Evolutionary conservation across 2,888 invertebrate genomes (phyloP), one percentile per base, ranked within the genome.

Genomic region (Idaea dimidiata): DNA sequence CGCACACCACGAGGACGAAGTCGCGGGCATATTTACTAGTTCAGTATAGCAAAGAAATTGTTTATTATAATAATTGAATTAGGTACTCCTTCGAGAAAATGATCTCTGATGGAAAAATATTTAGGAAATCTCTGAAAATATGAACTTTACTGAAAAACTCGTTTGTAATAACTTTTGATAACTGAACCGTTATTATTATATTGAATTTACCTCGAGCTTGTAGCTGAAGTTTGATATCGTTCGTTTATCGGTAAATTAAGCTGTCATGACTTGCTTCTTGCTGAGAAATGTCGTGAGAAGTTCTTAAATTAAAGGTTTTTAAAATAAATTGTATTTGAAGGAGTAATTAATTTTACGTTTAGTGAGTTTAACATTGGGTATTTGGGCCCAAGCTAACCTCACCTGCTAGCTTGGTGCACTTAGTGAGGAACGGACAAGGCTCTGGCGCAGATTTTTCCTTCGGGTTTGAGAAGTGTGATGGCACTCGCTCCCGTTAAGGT

Each of bases 251-350:
- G 66, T 32, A 77, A 79, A 79, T 79, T 76, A 78, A 74, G 66
- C 74, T 76, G 79, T 72, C 79, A 72, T 79, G 79, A 79, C 76
- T 79, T 61, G 67, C 64, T 69, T 59, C 69, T 77, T 74, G 59
- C 61, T 24, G 59, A 62, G 71, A 76, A 77, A 78, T 73, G 74
- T 62, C 67, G 61, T 65, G 62, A 63, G 56, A 24, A 17, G 54
- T 59, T 59, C 31, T 57, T 31, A 54, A 58, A 33, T 58, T 61
- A 17, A 16, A 53, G 6, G 31, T 18, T 17, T n/a, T 33, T 17
- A 55, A 54, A 59, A 24, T 43, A 24, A n/a, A 5, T 24, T 24
- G 5, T 24, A 24, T 24, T 24, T 24, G 5, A 3, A 24, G 5
- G 24, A 24, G 24, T 24, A 24, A 24, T 24, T 24, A 24, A 24